A percentile compares a stretch with the other conserved stretches of the same genome.
Conservation (phyloP, 2,113 vertebrate genomes). For the Oncorhynchus kisutch region DNA sequence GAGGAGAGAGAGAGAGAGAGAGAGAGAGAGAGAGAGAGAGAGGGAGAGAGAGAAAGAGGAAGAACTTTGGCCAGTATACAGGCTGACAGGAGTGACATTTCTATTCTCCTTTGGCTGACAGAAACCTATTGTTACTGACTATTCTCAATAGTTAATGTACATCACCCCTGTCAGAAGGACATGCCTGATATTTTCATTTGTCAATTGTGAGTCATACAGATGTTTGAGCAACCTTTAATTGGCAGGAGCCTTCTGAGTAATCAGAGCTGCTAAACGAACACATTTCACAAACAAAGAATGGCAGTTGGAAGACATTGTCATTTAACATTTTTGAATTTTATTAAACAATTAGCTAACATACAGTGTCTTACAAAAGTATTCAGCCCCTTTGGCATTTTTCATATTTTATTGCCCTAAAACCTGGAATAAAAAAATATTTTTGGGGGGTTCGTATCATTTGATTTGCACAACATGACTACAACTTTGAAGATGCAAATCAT, state of each 20-base stretch:
- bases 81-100: conserved; percentile 76
- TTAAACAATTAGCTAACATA: background rate
- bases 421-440: too few relatives aligned
- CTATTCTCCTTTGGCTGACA: conserved; percentile 74
- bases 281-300: conserved; percentile 4
- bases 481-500: too few relatives aligned
- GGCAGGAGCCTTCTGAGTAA: conserved; percentile 17
- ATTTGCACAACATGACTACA: too few relatives aligned
- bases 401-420: too few relatives aligned
- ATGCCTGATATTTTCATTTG: conserved; percentile 66
- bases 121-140: conserved; percentile 71
- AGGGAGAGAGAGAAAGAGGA: conserved; percentile 21
- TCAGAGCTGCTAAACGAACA: background rate
- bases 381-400: too few relatives aligned
- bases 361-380: too few relatives aligned
- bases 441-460: too few relatives aligned
- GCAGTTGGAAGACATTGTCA: background rate
- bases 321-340: background rate
- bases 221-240: conserved; percentile 39
- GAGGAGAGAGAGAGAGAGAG: too few relatives aligned
- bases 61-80: conserved; percentile 70
- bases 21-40: too few relatives aligned
- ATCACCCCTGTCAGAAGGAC: conserved; percentile 62
- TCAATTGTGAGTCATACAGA: conserved; percentile 49
- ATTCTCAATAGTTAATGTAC: conserved; percentile 67